Conservation (phyloP, 1,140 invertebrate genomes). For the Diprion similis region DNA sequence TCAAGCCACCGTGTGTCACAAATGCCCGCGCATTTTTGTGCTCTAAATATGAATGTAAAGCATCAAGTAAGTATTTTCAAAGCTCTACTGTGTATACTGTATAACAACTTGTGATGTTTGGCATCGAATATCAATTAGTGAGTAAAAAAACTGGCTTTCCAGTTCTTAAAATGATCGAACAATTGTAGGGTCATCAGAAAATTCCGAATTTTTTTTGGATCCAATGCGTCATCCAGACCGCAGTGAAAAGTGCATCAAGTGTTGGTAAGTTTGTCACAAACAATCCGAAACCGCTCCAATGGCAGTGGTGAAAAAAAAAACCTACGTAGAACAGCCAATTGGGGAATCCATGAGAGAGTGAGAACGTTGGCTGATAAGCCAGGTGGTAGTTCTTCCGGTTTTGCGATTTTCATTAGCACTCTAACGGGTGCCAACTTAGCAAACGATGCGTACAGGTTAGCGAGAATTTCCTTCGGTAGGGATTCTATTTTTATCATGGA, state of each 20-base stretch:
- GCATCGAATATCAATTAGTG: too few relatives aligned
- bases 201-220: too few relatives aligned
- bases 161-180: too few relatives aligned
- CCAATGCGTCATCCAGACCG: too few relatives aligned
- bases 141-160: too few relatives aligned
- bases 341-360: constrained; percentile 68
- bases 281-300: neutral
- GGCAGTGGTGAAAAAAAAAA: constrained; percentile 8
- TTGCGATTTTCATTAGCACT: constrained; percentile 41
- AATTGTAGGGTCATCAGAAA: too few relatives aligned
- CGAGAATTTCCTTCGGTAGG: constrained; percentile 36
- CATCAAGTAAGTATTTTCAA: too few relatives aligned
- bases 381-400: constrained; percentile 40
- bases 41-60: constrained; percentile 35
- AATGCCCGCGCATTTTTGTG: constrained; percentile 58
- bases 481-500: constrained; percentile 72
- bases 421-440: constrained; percentile 44
- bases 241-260: too few relatives aligned
- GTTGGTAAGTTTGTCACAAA: too few relatives aligned
- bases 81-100: too few relatives aligned
- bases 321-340: constrained; percentile 70
- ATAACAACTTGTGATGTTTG: too few relatives aligned
- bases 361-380: constrained; percentile 67
- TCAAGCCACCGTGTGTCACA: constrained; percentile 62
- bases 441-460: constrained; percentile 38